Conservation (phyloP, 2,888 invertebrate genomes). For the Rotaria sp. region DNA sequence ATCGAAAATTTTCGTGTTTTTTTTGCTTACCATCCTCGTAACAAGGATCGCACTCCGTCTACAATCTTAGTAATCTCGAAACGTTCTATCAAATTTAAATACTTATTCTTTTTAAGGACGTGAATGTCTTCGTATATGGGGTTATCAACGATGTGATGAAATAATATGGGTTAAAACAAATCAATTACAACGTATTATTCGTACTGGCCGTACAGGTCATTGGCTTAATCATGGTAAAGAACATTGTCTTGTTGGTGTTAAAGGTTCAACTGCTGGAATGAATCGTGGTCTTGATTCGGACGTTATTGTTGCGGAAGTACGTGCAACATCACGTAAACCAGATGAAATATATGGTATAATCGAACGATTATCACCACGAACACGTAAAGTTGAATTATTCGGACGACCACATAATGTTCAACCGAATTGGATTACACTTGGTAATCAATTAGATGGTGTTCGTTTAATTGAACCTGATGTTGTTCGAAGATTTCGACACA, state of each 20-base stretch:
- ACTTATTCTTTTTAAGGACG: constrained; percentile 61
- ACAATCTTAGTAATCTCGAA: no score
- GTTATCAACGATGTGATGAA: constrained; percentile 89
- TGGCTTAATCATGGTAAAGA: constrained; percentile 98
- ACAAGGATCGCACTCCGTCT: no score
- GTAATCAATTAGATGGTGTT: constrained; percentile 91
- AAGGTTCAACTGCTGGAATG: constrained; percentile 75
- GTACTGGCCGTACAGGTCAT: constrained; percentile 91
- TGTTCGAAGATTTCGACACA: constrained; percentile 74
- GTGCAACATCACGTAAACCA: constrained; percentile 94
- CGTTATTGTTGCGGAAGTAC: constrained; percentile 92
- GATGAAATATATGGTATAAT: constrained; percentile 97
- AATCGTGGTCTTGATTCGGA: constrained; percentile 83
- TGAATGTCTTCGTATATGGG: constrained; percentile 90
- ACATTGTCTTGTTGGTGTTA: constrained; percentile 91
- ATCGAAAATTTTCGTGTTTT: no score
- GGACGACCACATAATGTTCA: constrained; percentile 94
- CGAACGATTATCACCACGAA: constrained; percentile 87
- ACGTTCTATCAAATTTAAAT: neutral
- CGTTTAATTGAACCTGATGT: constrained; percentile 82
- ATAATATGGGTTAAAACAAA: constrained; percentile 98
- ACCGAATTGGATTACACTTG: constrained; percentile 89
- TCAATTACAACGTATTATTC: constrained; percentile 87
- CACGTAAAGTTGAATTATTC: constrained; percentile 89
- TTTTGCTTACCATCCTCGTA: no score